phyloP scores from a whole-genome alignment of 2,888 invertebrate genomes.

The Drosophila nigritarsus region DNA sequence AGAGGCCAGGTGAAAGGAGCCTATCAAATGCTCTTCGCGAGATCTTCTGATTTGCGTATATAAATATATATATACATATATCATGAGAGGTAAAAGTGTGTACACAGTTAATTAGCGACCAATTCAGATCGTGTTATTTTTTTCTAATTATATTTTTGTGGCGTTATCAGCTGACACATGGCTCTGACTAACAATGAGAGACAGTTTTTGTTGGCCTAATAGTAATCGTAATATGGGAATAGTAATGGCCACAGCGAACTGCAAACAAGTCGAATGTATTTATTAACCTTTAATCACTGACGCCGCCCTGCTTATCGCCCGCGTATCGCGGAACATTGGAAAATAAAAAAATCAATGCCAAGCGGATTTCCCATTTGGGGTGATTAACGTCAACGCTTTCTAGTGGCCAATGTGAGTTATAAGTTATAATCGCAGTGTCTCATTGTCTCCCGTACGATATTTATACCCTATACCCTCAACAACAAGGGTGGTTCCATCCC shows the following conservation, averaged over 20 bases:
- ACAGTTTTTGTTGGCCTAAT: slow-evolving; percentile 4
- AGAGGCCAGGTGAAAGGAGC: not conserved
- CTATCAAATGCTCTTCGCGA: not conserved
- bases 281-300: slow-evolving; percentile 8
- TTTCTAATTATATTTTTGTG: slow-evolving; percentile 10
- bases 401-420: slow-evolving; percentile 28
- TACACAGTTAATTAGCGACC: not conserved
- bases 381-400: slow-evolving; percentile 65
- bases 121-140: not conserved
- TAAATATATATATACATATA: not conserved
- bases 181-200: slow-evolving; percentile 19
- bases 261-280: not conserved
- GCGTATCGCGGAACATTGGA: not conserved
- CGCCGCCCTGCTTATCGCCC: slow-evolving; percentile 14
- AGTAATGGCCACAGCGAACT: not conserved
- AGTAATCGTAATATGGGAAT: not conserved
- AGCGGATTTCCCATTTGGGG: slow-evolving; percentile 37
- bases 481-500: not conserved
- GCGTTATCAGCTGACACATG: slow-evolving; percentile 23
- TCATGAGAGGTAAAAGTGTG: not conserved
- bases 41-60: not conserved
- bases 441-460: slow-evolving; percentile 10
- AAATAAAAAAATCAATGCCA: slow-evolving; percentile 19
- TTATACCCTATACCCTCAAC: not conserved
- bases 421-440: slow-evolving; percentile 14